phyloP scores from a whole-genome alignment of 2,888 invertebrate species.

The Amaurobius ferox region DNA sequence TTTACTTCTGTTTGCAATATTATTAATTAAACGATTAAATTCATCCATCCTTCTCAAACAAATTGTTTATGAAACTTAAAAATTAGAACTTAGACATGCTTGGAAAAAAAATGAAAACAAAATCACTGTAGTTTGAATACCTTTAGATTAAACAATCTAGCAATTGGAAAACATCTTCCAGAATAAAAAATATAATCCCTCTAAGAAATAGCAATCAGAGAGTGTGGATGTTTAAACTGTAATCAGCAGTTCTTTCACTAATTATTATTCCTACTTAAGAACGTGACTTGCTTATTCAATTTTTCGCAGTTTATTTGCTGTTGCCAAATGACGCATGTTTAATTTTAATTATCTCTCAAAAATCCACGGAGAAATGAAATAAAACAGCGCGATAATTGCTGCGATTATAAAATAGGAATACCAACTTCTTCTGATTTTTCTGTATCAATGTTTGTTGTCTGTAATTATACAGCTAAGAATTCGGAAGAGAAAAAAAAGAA shows the following conservation, averaged over 20 bases:
- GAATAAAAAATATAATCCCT: not conserved
- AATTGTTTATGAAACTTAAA: no score
- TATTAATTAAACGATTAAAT: no score
- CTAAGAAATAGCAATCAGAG: not conserved
- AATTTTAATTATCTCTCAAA: constrained; percentile 52
- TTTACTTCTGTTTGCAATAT: no score
- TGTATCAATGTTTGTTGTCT: constrained; percentile 7
- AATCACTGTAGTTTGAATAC: not conserved
- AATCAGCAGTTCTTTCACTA: constrained; percentile 1
- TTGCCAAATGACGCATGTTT: constrained; percentile 24
- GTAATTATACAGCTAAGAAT: constrained; percentile 4
- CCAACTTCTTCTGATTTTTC: constrained; percentile 14
- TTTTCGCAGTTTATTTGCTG: constrained; percentile 23
- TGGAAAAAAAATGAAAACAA: no score
- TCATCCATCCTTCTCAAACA: no score
- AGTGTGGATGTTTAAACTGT: not conserved
- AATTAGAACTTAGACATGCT: no score
- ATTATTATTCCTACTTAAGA: constrained; percentile 36
- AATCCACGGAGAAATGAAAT: constrained; percentile 35
- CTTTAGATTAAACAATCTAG: not conserved
- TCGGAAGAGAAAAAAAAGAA: not conserved
- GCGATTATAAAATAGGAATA: constrained; percentile 53
- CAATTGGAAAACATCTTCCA: not conserved
- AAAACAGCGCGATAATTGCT: constrained; percentile 32
- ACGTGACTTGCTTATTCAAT: constrained; percentile 49